Evolutionary conservation across 2,113 vertebrate genomes (phyloP), one percentile per base, ranked within the genome.

Genomic region (Mugil cephalus): DNA sequence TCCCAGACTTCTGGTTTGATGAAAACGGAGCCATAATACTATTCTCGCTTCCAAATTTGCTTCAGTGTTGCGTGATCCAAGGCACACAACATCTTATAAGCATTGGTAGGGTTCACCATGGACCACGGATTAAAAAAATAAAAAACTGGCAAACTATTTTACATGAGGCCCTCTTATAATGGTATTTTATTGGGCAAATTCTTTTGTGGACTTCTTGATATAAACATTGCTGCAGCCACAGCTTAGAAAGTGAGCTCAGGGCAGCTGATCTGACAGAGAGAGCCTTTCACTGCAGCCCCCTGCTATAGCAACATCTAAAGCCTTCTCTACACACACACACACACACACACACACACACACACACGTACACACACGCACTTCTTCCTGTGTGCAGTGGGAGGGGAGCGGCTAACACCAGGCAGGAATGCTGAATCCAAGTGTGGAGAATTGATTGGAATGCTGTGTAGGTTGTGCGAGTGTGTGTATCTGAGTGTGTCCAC

Each of bases 361-460:
- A 51, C 55, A 77, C 43, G n/a, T n/a, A 51, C 52, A 65, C 69
- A 78, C 50, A 76, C 24, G 43, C 14, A n/a, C n/a, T 46, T 46
- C 43, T 77, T 84, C 74, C 72, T 56, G 58, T 64, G 74, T 69
- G 80, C 68, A 79, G 51, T 66, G 72, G 66, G 73, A 82, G 38
- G 74, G 81, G 81, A 78, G 84, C 83, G 84, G 84, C 85, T 76
- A 80, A 61, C 82, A 77, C 62, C 73, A 72, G 61, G 65, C 79
- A 84, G 86, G 87, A 90, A 91, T 91, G 88, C 72, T 69, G 83
- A 87, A 59, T 75, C 70, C 40, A 21, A 80, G 84, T 88, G 89
- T 84, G 85, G 81, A 84, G 74, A 88, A 83, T 87, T 87, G 86
- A 88, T 82, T 77, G 88, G 87, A 90, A 89, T 89, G 88, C 81